Evolutionary conservation across 2,888 invertebrate species (phyloP), one percentile per base, ranked within the genome.

Genomic region (Perizoma flavofasciatum): DNA sequence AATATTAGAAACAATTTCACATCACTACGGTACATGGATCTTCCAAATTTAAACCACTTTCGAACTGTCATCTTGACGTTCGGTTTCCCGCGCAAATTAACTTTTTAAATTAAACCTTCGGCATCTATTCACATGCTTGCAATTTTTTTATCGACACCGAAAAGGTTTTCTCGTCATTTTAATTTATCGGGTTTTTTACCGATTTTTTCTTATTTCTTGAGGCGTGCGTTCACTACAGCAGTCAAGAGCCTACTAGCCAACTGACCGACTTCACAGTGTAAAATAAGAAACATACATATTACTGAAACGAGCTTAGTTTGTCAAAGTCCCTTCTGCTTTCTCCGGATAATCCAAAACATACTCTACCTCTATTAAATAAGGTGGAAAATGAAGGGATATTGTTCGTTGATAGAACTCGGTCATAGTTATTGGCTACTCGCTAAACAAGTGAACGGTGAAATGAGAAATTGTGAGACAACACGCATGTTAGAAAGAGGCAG

Each of bases 381-480:
- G 68, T 68, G 51, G 34, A 61, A 59, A 60, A 40, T 66, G 9
- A 7, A n/a, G 39, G 5, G 49, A 43, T 61, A 22, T 35, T 49
- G 61, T 53, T 41, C 59, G 45, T 44, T 49, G 50, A 54, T 75
- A 70, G 79, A 79, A 88, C 89, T 78, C 70, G 71, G 81, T 86
- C 82, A 71, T 59, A 78, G 59, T 84, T 71, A 81, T 66, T 63
- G 60, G 55, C 57, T 68, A 88, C 82, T 88, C 72, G 92, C 89
- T 92, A 91, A 92, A 88, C 92, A 86, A 89, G 91, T 90, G 91
- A 92, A 89, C 91, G 92, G 92, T 90, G 91, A 91, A 91, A 91
- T 89, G 89, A 88, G 89, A 90, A 91, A 91, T 90, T 88, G 87
- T 86, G 83, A 80, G 88, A 91, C 75, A 76, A 81, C 67, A 74